A percentile compares a stretch with the other conserved stretches of the same genome.
These are phyloP conservation scores for Euleptes europaea DNA, from an alignment of 2,113 vertebrate species.

Conservation along the genomic window DNA sequence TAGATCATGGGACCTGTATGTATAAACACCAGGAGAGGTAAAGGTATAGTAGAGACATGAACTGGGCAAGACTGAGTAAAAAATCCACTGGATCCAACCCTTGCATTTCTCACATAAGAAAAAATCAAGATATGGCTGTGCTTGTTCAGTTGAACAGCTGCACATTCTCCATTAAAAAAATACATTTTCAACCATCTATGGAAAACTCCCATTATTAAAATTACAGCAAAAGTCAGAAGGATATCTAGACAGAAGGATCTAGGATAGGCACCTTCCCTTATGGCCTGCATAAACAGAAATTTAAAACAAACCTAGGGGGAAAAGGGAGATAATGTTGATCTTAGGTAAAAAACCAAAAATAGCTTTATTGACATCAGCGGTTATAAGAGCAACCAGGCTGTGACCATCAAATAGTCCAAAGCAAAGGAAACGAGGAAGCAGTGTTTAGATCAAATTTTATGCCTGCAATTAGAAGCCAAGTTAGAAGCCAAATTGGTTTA, in stretches of 20 bases:
- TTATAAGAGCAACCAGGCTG: background rate
- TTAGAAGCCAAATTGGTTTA: background rate
- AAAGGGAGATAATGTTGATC: background rate
- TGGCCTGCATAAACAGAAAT: background rate
- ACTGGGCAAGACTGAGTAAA: too few relatives aligned
- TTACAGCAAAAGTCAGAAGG: background rate
- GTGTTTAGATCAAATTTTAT: background rate
- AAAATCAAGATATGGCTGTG: background rate
- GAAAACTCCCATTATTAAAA: background rate
- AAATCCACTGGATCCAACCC: too few relatives aligned
- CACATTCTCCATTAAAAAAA: background rate
- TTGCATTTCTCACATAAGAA: background rate
- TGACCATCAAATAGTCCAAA: background rate
- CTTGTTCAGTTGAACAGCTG: background rate
- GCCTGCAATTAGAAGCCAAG: too few relatives aligned
- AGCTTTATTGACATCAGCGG: background rate
- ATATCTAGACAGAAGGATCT: background rate
- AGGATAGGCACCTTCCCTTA: background rate
- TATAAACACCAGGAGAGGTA: too few relatives aligned
- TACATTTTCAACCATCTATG: background rate
- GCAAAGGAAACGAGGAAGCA: background rate
- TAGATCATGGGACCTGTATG: too few relatives aligned
- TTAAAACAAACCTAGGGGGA: background rate
- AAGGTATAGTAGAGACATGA: too few relatives aligned
- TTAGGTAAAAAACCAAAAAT: background rate